Evolutionary conservation across 2,113 vertebrate genomes (phyloP).

Genomic region (Xerus inauris): DNA sequence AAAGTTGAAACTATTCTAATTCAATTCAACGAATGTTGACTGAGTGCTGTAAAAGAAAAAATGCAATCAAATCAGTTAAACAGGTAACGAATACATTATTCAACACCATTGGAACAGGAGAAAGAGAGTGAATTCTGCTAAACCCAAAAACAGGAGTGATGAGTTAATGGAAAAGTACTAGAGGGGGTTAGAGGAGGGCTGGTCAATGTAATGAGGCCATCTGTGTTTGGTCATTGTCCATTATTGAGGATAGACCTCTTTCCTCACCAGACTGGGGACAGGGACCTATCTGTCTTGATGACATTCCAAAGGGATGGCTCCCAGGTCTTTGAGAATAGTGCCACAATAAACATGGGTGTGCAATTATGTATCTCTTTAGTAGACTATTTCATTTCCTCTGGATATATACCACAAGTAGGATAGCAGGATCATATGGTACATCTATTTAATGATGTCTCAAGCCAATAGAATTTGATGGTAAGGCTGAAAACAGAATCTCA

Average conservation of each 20-base stretch:
- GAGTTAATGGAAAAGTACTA: neutral
- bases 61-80: neutral
- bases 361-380: neutral
- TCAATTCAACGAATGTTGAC: neutral
- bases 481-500: neutral
- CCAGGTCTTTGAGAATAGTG: neutral
- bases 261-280: neutral
- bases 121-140: neutral
- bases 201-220: neutral
- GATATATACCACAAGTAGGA: neutral
- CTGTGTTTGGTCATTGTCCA: neutral
- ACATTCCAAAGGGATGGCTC: neutral
- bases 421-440: neutral
- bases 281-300: neutral
- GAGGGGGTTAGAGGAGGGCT: neutral
- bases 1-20: constrained; percentile 20
- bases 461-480: neutral
- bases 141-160: neutral
- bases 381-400: neutral
- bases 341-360: neutral
- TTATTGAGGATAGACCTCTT: neutral
- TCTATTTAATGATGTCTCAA: neutral
- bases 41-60: neutral
- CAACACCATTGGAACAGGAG: neutral
- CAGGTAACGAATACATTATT: neutral